Base-by-base conservation (phyloP, 2,113 vertebrate genomes). In the Apus apus region DNA sequence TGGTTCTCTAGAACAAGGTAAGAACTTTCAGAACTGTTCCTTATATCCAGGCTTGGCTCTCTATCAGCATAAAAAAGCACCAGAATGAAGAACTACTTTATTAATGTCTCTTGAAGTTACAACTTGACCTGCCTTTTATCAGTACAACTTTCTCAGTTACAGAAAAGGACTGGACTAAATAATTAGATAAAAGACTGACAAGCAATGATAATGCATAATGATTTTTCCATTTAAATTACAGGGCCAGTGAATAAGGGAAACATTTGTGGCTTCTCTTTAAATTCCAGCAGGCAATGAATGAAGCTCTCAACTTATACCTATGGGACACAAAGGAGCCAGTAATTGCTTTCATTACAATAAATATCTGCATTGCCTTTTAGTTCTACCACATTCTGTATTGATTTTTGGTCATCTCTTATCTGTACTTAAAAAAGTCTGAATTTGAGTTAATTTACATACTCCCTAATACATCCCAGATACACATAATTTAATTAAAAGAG, bases 311-410 rank as follows among this genome's bases (percentile, higher is more conserved):
- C 36, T 73, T 78, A 68, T 11, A 79, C 48, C 71, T 85, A 34
- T n/a, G 53, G 62, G 54, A 87, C 64, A 79, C 13, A 70, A 90
- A 87, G 58, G 78, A 88, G 32, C 6, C 40, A 91, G 89, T 83
- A 91, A 94, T 25, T 79, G 25, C 81, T 94, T 89, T 96, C 73
- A 82, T 73, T 40, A 76, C 67, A 94, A 78, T 72, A 93, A 91
- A 72, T 76, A 94, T 32, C 84, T 76, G 51, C 64, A 70, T 48
- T 89, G 50, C 71, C 60, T 87, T 87, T 29, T 93, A 89, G n/a
- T 79, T 76, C 40, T 87, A 32, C 18, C 2, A 5, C 0, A 0
- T 40, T 74, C 60, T 25, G 13, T 82, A 87, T 32, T 66, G 67
- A 87, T 79, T 95, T 91, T 74, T 5, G 8, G 64, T 58, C 51